Conservation (phyloP, 1,140 invertebrate species). For the Lysiphlebus fabarum region DNA sequence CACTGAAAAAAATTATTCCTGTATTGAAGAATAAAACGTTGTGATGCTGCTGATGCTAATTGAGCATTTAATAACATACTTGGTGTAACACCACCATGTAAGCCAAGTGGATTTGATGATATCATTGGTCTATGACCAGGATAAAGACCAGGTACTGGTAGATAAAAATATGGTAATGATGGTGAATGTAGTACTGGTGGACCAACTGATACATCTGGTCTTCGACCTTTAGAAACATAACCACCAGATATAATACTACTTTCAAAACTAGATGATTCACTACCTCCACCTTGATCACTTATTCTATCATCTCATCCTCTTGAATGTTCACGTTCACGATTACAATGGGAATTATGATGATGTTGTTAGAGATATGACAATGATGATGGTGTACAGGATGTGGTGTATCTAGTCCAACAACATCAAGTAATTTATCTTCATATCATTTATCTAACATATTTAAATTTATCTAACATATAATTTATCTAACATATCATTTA, state of each 20-base stretch:
- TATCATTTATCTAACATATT: no score
- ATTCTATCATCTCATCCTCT: slow-evolving; percentile 49
- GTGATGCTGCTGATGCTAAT: slow-evolving; percentile 70
- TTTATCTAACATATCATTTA: slow-evolving; percentile 61
- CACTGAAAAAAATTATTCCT: no score
- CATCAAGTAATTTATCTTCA: slow-evolving; percentile 83
- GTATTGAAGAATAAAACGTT: no score
- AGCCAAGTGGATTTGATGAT: slow-evolving; percentile 62
- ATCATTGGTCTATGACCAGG: slow-evolving; percentile 66
- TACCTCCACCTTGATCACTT: slow-evolving; percentile 51
- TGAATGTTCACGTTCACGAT: slow-evolving; percentile 50
- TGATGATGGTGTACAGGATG: slow-evolving; percentile 57
- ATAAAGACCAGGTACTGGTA: slow-evolving; percentile 73
- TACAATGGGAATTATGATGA: no score
- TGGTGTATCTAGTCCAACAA: slow-evolving; percentile 80
- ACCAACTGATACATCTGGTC: slow-evolving; percentile 82
- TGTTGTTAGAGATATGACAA: no score
- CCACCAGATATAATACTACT: slow-evolving; percentile 55
- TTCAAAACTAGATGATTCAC: slow-evolving; percentile 54
- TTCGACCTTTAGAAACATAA: slow-evolving; percentile 63
- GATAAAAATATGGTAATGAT: slow-evolving; percentile 83
- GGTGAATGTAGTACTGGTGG: slow-evolving; percentile 79
- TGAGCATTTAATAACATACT: slow-evolving; percentile 80
- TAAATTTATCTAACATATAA: no score
- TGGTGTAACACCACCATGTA: slow-evolving; percentile 65